Base-by-base conservation (phyloP, 2,888 invertebrate genomes). In the Dinocampus coccinellae region DNA sequence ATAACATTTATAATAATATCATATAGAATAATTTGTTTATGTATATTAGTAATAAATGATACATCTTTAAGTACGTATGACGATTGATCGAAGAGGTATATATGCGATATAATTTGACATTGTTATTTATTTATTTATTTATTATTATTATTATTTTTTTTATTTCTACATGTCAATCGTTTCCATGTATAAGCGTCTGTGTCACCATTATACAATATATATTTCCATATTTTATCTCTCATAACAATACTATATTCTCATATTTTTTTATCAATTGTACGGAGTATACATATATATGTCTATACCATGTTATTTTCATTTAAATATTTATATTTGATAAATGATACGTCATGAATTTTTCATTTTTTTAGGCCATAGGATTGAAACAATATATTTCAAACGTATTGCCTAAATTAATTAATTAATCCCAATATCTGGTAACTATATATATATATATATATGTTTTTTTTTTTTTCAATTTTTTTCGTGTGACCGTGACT, bases 1-100 rank as follows among this genome's bases (percentile, higher is more conserved):
- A 70, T 75, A 77, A 77, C 74, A 77, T 77, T 74, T 66, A 75
- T 75, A 68, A 68, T 65, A 63, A 22, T 69, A 73, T 67, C 74
- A 73, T 72, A 73, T 69, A 72, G 58, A 74, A 58, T 70, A 57
- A 63, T 73, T 57, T 60, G 63, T 64, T 57, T 58, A 69, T 66
- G 67, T 61, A 53, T 61, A 69, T 66, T 70, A 71, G 71, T 70
- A 53, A 62, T 69, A 73, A 74, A 73, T 73, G 70, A 74, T 70
- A 74, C 39, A 64, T 70, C 58, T 70, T 69, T 69, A 73, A 58
- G 68, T 72, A 72, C 65, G 68, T 53, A 61, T 69, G 63, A 72
- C 70, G 57, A 62, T 74, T 39, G 34, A 73, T 42, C 68, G 69
- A 68, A 74, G 73, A 67, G 68, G 70, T 58, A 62, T 68, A 63